Evolutionary conservation across 1,140 invertebrate genomes (phyloP).

Genomic region (Stratiolaelaps scimitus): DNA sequence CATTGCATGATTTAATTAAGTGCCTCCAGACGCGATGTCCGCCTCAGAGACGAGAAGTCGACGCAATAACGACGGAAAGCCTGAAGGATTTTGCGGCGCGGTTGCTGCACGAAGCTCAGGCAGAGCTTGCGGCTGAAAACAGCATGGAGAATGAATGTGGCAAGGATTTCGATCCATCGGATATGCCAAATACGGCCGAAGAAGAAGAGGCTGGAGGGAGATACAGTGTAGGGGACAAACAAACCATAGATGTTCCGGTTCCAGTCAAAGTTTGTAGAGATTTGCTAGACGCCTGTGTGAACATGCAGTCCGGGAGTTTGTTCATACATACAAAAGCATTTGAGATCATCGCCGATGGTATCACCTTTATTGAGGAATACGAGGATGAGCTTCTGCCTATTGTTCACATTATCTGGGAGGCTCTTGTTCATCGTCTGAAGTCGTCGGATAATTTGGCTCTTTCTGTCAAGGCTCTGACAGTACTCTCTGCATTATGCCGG

Average conservation of each 20-base stretch:
- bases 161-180: constrained; percentile 5
- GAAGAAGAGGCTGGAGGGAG: neutral
- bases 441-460: constrained; percentile 6
- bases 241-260: neutral
- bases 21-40: neutral
- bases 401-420: constrained; percentile 15
- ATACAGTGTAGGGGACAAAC: constrained; percentile 10
- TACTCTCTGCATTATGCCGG: constrained; percentile 6
- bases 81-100: neutral
- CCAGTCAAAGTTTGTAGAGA: neutral
- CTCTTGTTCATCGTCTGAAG: constrained; percentile 20
- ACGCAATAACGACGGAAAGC: neutral
- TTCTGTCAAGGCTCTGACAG: constrained; percentile 2
- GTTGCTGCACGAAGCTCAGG: neutral
- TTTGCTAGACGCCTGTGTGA: neutral
- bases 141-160: neutral
- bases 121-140: neutral
- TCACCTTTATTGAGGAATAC: neutral
- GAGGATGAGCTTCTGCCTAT: constrained; percentile 16
- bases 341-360: neutral
- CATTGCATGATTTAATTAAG: neutral
- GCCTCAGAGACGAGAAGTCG: neutral
- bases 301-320: neutral
- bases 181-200: neutral
- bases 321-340: constrained; percentile 13